Evolutionary conservation across 2,113 vertebrate species (phyloP), one percentile per base, ranked within the genome.

Genomic region (Tretioscincus oriximinensis): DNA sequence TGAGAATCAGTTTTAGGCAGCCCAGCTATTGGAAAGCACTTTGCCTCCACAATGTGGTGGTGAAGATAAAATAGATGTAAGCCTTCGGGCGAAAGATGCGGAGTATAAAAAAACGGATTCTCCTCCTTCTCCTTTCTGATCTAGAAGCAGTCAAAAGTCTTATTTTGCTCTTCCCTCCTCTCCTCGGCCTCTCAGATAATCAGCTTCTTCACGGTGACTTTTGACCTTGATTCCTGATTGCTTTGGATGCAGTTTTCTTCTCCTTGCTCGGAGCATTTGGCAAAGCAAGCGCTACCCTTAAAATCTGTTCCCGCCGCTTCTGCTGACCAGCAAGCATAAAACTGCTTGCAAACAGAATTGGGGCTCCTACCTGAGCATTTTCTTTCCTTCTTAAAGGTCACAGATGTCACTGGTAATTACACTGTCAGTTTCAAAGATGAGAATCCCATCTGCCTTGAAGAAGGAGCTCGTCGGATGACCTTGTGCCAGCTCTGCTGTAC

Each of bases 191-290:
- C 26, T 18, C 41, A 29, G 78, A 73, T 63, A 45, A 26, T 71
- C 45, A 35, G 35, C 58, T 79, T 71, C 77, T 79, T 71, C 35
- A 28, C 4, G 45, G 69, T 80, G 69, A 45, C 68, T 80, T 80
- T 41, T 73, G 78, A 80, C 78, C 78, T 80, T 80, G 41, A 73
- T 65, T 73, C 70, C 64, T 80, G 71, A 65, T 73, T 11, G 51
- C 41, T 73, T 73, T 65, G 69, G 70, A 80, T 73, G 35, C 70
- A 73, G 35, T 70, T 60, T 80, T 58, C 54, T 73, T 80, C 69
- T 51, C 28, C 28, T 63, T 80, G 70, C 69, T 60, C 51, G 73
- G 18, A 73, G 29, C 61, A 41, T 65, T 73, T 73, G 69, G 60
- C 41, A 65, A 64, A 64, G 14, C 28, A 26, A 73, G 70, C 64